Evolutionary conservation across 2,888 invertebrate genomes (phyloP), one percentile per base, ranked within the genome.

Genomic region (Drosophila kuntzei): DNA sequence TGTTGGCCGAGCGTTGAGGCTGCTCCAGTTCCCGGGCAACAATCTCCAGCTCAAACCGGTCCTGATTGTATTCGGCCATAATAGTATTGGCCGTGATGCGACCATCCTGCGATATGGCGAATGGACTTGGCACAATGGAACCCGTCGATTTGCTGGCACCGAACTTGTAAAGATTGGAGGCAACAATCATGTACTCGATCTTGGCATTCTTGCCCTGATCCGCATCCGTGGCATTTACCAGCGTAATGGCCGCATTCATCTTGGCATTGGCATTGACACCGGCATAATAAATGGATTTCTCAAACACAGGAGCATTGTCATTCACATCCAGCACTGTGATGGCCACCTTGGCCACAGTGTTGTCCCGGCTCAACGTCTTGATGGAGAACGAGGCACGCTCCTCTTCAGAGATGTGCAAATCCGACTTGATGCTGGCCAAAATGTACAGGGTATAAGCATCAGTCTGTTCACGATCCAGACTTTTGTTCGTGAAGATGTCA

Each of bases 11-110:
- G 67, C 97, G 92, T 85, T 96, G 95, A 0, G 98, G 97, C 12
- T 95, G 94, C 2, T 96, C 96, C 2, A 94, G 93, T 90, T 98
- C 98, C 67, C 96, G 95, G 0, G 97, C 98, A 9, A 97, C 94
- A 44, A 98, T 94, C 87, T 97, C 96, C 54, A 98, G 93, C 62
- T 96, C 95, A 90, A 98, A 98, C 47, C 97, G 93, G 89, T 97
- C 97, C 84, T 97, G 97, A 89, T 96, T 96, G 91, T 97, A 98
- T 89, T 98, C 97, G 0, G 96, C 95, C 95, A 98, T 95, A 85
- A 96, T 96, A 29, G 95, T 94, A 0, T 97, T 95, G 0, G 97
- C 97, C 2, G 91, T 90, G 29, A 92, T 88, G 20, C 92, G 83
- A 0, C 93, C 93, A 61, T 92, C 92, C 14, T 90, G 84, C 0